phyloP scores from a whole-genome alignment of 2,797 vertebrate genomes.

The Falco biarmicus region DNA sequence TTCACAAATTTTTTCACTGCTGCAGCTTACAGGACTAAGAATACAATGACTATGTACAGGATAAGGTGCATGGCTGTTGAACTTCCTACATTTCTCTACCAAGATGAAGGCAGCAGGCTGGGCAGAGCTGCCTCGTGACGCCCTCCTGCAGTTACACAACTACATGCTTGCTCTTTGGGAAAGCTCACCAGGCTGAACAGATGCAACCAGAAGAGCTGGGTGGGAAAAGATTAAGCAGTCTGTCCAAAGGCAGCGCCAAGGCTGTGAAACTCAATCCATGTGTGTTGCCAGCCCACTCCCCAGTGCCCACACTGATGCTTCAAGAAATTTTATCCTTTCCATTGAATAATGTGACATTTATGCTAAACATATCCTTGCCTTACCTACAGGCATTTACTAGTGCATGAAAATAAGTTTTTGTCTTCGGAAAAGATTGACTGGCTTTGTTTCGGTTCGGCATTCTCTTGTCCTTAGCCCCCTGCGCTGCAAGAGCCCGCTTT shows the following conservation, averaged over 20 bases:
- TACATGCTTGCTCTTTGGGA: neutral
- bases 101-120: neutral
- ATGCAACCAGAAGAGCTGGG: neutral
- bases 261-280: accelerated
- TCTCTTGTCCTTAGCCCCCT: neutral
- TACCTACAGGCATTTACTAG: slow-evolving; percentile 25
- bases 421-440: neutral
- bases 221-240: neutral
- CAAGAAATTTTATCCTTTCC: neutral
- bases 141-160: neutral
- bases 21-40: accelerated
- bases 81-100: neutral
- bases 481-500: neutral
- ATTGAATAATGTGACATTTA: slow-evolving; percentile 17
- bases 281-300: neutral
- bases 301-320: neutral
- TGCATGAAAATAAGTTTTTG: neutral
- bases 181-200: neutral
- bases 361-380: neutral
- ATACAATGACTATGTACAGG: neutral
- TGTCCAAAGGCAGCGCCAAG: neutral
- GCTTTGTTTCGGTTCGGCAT: neutral
- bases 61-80: neutral
- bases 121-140: neutral
- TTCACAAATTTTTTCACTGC: neutral